Conservation (phyloP, 2,888 invertebrate genomes). For the Lasioglossum pauxillum region DNA sequence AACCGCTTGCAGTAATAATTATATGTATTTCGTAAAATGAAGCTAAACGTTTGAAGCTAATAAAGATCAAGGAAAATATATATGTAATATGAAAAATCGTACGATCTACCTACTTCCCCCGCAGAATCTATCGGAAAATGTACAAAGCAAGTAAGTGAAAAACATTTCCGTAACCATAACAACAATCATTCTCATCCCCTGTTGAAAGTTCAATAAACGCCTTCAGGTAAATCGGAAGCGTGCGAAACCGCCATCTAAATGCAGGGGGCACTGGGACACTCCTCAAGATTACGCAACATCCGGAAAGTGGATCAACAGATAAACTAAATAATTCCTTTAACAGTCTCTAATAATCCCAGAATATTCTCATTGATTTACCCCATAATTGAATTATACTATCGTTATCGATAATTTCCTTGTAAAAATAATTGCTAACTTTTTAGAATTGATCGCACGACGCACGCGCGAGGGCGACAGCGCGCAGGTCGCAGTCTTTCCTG, state of each 20-base stretch:
- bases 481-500: constrained; percentile 54
- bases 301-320: constrained; percentile 36
- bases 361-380: background rate
- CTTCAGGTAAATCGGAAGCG: constrained; percentile 42
- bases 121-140: too few species aligned
- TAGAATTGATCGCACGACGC: constrained; percentile 51
- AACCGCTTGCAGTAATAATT: too few species aligned
- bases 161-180: background rate
- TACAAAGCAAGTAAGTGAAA: background rate
- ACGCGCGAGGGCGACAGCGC: constrained; percentile 61
- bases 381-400: constrained; percentile 13
- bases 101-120: too few species aligned
- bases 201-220: constrained; percentile 51
- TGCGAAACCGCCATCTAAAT: constrained; percentile 61
- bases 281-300: constrained; percentile 67
- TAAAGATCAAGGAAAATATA: too few species aligned
- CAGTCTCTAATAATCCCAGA: background rate
- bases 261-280: constrained; percentile 42
- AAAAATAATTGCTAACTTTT: constrained; percentile 33
- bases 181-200: background rate
- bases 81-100: too few species aligned
- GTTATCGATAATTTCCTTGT: constrained; percentile 17
- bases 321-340: background rate
- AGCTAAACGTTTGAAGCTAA: too few species aligned
- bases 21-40: too few species aligned